Evolutionary conservation across 1,140 invertebrate species (phyloP).

Genomic region (Sitobion miscanthi): DNA sequence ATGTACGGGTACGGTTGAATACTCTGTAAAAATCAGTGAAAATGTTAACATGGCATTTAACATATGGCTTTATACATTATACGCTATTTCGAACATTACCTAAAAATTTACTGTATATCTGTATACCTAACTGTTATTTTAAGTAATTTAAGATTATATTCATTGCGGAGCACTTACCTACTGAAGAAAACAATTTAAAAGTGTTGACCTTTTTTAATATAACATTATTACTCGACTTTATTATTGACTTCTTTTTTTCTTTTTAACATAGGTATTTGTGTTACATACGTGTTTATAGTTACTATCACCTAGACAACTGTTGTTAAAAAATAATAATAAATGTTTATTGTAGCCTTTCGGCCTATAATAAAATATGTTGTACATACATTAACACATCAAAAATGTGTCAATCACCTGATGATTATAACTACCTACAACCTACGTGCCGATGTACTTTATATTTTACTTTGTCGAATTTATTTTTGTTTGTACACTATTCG

Average conservation of each 20-base stretch:
- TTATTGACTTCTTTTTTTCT: slow-evolving; percentile 17
- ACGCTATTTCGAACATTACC: background rate
- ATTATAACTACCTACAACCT: background rate
- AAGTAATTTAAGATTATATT: background rate
- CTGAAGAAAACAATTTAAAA: background rate
- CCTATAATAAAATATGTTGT: background rate
- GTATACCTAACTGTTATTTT: background rate
- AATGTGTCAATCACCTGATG: slow-evolving; percentile 42
- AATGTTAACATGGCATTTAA: background rate
- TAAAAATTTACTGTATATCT: background rate
- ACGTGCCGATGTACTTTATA: background rate
- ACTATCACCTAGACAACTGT: slow-evolving; percentile 54
- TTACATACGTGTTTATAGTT: slow-evolving; percentile 30
- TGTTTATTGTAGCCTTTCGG: background rate
- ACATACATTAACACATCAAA: slow-evolving; percentile 33
- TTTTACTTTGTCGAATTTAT: background rate
- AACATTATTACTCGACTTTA: background rate
- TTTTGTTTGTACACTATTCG: background rate
- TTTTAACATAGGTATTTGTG: background rate
- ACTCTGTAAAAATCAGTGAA: background rate
- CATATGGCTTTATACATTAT: background rate
- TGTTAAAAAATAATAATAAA: slow-evolving; percentile 51
- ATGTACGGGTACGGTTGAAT: no score
- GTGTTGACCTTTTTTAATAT: background rate
- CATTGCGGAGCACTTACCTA: background rate